A percentile compares a stretch with the other conserved stretches of the same genome.
phyloP scores from a whole-genome alignment of 2,888 invertebrate species.

The Dusona sp. region DNA sequence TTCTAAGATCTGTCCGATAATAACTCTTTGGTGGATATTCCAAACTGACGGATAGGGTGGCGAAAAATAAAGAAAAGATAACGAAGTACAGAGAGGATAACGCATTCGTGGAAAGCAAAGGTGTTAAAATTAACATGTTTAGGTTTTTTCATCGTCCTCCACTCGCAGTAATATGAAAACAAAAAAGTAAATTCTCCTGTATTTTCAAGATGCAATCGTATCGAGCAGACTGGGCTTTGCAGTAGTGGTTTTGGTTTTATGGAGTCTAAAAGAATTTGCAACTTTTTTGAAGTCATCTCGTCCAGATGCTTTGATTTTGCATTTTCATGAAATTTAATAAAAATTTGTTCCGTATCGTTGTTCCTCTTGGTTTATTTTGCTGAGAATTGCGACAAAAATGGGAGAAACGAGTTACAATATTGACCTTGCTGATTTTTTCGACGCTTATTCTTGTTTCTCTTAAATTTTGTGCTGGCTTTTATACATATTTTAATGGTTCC shows the following conservation, averaged over 20 bases:
- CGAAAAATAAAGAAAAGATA: slow-evolving; percentile 2
- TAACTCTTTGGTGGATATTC: background rate
- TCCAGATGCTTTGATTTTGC: too few relatives aligned
- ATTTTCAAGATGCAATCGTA: background rate
- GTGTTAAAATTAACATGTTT: slow-evolving; percentile 62
- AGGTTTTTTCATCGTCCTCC: background rate
- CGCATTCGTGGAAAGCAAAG: slow-evolving; percentile 56
- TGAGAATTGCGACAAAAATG: background rate
- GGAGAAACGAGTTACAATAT: background rate
- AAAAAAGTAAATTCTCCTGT: slow-evolving; percentile 17
- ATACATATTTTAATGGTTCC: slow-evolving; percentile 32
- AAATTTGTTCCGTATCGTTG: too few relatives aligned
- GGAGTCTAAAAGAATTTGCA: background rate
- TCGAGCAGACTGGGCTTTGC: background rate
- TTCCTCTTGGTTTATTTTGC: background rate
- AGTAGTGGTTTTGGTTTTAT: background rate
- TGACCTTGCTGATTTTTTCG: background rate
- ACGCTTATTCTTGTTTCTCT: slow-evolving; percentile 31
- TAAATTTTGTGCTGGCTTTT: background rate
- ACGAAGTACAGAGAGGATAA: background rate
- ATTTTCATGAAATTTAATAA: too few relatives aligned
- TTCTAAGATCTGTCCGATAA: background rate
- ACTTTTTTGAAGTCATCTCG: background rate
- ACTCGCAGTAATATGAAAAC: slow-evolving; percentile 22
- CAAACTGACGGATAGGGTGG: background rate